Base-by-base conservation (phyloP, 2,797 vertebrate genomes). In the Ambastaia sidthimunki region DNA sequence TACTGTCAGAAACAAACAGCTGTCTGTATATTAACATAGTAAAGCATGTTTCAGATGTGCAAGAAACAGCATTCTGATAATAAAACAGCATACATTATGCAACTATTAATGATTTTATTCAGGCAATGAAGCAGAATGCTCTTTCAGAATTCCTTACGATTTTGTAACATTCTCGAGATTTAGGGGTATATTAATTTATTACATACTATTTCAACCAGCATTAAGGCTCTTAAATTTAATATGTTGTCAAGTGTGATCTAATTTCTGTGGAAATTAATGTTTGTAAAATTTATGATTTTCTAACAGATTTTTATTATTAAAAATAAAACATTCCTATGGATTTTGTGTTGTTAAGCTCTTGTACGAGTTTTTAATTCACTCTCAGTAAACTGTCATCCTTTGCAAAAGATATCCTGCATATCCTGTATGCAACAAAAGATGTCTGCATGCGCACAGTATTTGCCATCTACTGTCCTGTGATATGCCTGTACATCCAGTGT, bases 131-230 rank as follows among this genome's bases (percentile, higher is more conserved):
- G 54, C 13, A 50, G 50, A 68, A 28, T 31, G 34, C 47, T 70
- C 13, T 66, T 47, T 76, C 25, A 31, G 21, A 21, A 60, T 66
- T 41, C 12, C 70, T 13, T 9, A 74, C 31, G 65, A 21, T 52
- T 76, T 66, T 71, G 6, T 77, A 59, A 70, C 63, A 81, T 81
- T 83, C 47, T 73, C 54, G 28, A 16, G 44, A 76, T 44, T 0
- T 67, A 52, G 28, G 19, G 69, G 63, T 34, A 44, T 23, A 62
- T n/a, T 44, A 21, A 1, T 70, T 48, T 1, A 73, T 44, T 44
- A 66, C 19, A 41, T 16, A 41, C 54, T 3, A 16, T 25, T 68
- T 66, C 13, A 4, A 55, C 47, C 68, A 76, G 23, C 65, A 71
- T 66, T 37, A 74, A 25, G 28, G 18, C 52, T 76, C 59, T 71